Percentiles rank a stretch among this genome's conserved stretches.
Conservation (phyloP, 2,797 vertebrate species). For the Apogon talboti region DNA sequence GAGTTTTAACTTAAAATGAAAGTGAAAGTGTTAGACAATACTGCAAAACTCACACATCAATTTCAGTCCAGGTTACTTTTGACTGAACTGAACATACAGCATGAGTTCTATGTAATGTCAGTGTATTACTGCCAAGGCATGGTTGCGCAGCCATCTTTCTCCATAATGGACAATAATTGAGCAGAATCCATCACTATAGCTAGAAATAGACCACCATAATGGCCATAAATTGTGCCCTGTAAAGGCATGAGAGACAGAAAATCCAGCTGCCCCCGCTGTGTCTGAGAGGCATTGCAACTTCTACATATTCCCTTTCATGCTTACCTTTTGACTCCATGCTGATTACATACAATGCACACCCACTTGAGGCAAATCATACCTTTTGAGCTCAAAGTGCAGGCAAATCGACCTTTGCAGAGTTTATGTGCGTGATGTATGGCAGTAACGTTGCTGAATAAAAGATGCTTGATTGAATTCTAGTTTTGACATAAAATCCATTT, state of each 20-base stretch:
- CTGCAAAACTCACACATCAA: constrained; percentile 21
- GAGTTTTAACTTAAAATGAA: no score
- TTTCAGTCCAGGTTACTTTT: constrained; percentile 44
- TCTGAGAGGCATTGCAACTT: constrained; percentile 75
- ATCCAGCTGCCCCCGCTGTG: constrained; percentile 74
- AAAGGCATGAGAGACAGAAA: constrained; percentile 76
- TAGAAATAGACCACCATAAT: constrained; percentile 86
- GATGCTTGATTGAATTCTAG: constrained; percentile 32
- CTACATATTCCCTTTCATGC: constrained; percentile 65
- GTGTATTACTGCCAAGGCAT: constrained; percentile 79
- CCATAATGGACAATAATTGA: constrained; percentile 96
- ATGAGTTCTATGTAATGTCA: constrained; percentile 80
- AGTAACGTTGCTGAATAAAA: constrained; percentile 36
- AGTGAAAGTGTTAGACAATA: constrained; percentile 3
- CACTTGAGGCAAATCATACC: constrained; percentile 74
- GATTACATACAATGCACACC: constrained; percentile 75
- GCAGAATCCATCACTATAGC: constrained; percentile 91
- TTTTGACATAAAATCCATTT: constrained; percentile 20
- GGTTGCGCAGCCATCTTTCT: constrained; percentile 87
- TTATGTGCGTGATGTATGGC: constrained; percentile 20
- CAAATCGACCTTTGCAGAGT: constrained; percentile 50
- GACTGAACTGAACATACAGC: constrained; percentile 69
- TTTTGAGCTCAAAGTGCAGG: constrained; percentile 60
- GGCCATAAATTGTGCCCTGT: constrained; percentile 88
- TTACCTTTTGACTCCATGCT: constrained; percentile 78